Evolutionary conservation across 2,888 invertebrate species (phyloP), one percentile per base, ranked within the genome.

Genomic region (Athetis lepigone): DNA sequence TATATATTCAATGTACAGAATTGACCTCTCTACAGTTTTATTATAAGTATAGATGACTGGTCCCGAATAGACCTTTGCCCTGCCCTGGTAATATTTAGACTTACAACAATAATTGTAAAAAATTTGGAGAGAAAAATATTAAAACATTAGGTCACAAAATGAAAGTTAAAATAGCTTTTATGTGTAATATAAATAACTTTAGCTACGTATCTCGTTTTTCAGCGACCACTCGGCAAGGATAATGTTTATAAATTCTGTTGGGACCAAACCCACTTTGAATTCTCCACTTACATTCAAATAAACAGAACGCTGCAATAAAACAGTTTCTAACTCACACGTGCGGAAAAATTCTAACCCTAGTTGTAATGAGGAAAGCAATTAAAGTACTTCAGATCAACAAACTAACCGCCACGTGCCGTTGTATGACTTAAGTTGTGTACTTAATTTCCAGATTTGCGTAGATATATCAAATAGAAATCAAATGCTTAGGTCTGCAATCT

Each of bases 231-330:
- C 25, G 18, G 6, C 36, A 8, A n/a, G 11, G 16, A 18, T 21
- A 6, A 39, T 18, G 7, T 23, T 7, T 8, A 29, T 19, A 43
- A 52, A 54, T 45, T 65, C 6, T 65, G 18, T 8, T 18, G 13
- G 52, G 43, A 27, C n/a, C n/a, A n/a, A n/a, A n/a, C 43, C 62
- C 4, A 54, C 36, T 54, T 54, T 29, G 7, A 29, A 16, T 23
- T 29, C 29, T 45, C 7, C n/a, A 19, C n/a, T 0, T n/a, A 45
- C 11, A 29, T 23, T n/a, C 4, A 16, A 29, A 37, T 13, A 16
- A 13, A 33, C 33, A 33, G 11, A 23, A 11, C 16, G 9, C 13
- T 33, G 23, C 2, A 23, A 29, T 18, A 47, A n/a, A 25, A 23
- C 29, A 40, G 37, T 39, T 51, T 45, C 18, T 23, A 46, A 6